Base-by-base conservation (phyloP, 1,140 invertebrate genomes). In the Dinoponera quadriceps region DNA sequence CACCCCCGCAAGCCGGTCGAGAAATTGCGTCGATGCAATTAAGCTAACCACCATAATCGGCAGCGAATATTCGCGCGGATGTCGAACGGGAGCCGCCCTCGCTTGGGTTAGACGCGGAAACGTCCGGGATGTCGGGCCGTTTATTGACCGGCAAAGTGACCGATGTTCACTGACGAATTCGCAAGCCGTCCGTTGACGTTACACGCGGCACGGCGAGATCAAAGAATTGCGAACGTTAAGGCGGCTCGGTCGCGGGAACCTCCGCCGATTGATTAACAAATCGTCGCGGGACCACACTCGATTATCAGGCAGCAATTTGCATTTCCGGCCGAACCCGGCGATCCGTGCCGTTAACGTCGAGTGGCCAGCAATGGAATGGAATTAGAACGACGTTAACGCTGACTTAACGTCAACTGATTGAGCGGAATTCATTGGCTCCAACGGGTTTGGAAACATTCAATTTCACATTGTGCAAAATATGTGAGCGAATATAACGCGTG, bases 1-100 rank as follows among this genome's bases (percentile, higher is more conserved):
- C 65, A 82, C 18, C 29, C n/a, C 71, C 68, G 78, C 78, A 72
- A 74, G 69, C 69, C 55, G 65, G 68, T 62, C 49, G 69, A 74
- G 78, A 82, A 82, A 82, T 74, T 72, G 48, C 68, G 71, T 51
- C 78, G 78, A 72, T 74, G 78, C 78, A 82, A 82, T 82, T 82
- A 82, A 82, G 71, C 68, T 49, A 74, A 73, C 78, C 66, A 73
- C 78, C 48, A 82, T 82, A 82, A 82, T 82, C 71, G 78, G 55
- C 48, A 22, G 25, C 55, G 69, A 82, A 82, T 80, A 80, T 80
- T 57, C 75, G 65, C 75, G 65, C 51, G 48, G 20, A 77, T 77
- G 62, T 66, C 65, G 75, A 84, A 44, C 55, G 65, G 62, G 49
- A 33, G 5, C 13, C 72, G n/a, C 73, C 78, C 84, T 27, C 66